A percentile compares a stretch with the other conserved stretches of the same genome.
Conservation (phyloP, 2,888 invertebrate genomes). For the Argynnis bischoffii region DNA sequence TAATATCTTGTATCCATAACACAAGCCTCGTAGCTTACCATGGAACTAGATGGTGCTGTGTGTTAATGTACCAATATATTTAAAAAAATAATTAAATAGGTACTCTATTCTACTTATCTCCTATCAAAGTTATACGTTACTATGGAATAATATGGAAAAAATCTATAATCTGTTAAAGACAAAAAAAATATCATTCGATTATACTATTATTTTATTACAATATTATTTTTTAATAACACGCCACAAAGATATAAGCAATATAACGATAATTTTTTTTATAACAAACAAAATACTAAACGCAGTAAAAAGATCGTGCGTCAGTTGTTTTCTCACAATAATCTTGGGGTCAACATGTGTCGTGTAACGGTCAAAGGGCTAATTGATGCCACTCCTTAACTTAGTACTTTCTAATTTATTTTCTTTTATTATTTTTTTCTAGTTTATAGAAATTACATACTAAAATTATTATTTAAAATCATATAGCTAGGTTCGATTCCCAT, state of each 20-base stretch:
- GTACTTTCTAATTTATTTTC: slow-evolving; percentile 24
- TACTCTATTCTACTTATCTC: too few species aligned
- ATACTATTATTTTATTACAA: too few species aligned
- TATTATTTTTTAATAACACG: neutral
- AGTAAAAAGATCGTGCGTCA: slow-evolving; percentile 23
- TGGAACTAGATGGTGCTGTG: too few species aligned
- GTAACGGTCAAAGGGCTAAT: slow-evolving; percentile 32
- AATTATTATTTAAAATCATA: neutral
- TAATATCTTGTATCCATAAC: too few species aligned
- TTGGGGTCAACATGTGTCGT: slow-evolving; percentile 30
- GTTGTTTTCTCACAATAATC: slow-evolving; percentile 37
- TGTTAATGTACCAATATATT: too few species aligned
- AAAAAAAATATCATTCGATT: too few species aligned
- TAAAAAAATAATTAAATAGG: too few species aligned
- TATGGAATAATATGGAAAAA: too few species aligned
- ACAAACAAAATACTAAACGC: slow-evolving; percentile 10
- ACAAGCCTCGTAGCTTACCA: too few species aligned
- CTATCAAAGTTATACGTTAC: too few species aligned
- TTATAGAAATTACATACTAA: neutral
- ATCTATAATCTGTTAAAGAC: too few species aligned
- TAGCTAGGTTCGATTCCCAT: too few species aligned
- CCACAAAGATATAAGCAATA: neutral
- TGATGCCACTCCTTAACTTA: slow-evolving; percentile 25
- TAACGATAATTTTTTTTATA: neutral
- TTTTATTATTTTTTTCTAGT: slow-evolving; percentile 11